A percentile compares a stretch with the other conserved stretches of the same genome.
phyloP scores from a whole-genome alignment of 2,888 invertebrate species.

The Orthonychiurus folsomi region DNA sequence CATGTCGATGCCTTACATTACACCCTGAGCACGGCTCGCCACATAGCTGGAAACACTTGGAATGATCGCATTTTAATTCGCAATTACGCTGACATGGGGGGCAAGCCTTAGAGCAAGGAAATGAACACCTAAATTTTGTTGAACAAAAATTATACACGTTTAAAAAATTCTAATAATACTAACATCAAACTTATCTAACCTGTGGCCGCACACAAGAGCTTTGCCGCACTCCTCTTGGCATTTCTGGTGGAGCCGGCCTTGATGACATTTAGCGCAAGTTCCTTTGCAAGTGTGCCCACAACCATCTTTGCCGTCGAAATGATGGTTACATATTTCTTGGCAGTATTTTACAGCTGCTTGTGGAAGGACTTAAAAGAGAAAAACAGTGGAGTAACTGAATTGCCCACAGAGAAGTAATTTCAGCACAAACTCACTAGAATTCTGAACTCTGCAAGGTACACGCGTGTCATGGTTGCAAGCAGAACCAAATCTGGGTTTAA shows the following conservation, averaged over 20 bases:
- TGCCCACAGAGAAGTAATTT: neutral
- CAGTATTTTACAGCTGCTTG: conserved; percentile 36
- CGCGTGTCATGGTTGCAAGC: conserved; percentile 23
- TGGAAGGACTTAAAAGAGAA: conserved; percentile 34
- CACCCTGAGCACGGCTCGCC: conserved; percentile 30
- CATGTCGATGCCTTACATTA: conserved; percentile 17
- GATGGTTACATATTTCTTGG: too few relatives aligned
- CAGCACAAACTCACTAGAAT: conserved; percentile 14
- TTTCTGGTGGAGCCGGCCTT: conserved; percentile 54
- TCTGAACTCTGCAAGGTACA: conserved; percentile 27
- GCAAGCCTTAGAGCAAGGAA: conserved; percentile 41
- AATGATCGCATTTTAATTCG: conserved; percentile 32
- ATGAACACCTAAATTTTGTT: conserved; percentile 34
- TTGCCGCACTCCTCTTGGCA: conserved; percentile 53
- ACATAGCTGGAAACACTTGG: conserved; percentile 25
- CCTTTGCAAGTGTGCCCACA: conserved; percentile 44
- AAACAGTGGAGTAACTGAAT: neutral
- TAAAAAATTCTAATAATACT: neutral
- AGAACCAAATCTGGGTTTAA: conserved; percentile 3
- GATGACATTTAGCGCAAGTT: conserved; percentile 51
- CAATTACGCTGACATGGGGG: conserved; percentile 41
- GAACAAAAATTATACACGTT: neutral
- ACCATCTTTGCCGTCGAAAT: conserved; percentile 19
- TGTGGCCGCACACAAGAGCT: conserved; percentile 55
- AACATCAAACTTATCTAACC: too few relatives aligned